Evolutionary conservation across 2,888 invertebrate species (phyloP).

Genomic region (Lasioglossum pauxillum): DNA sequence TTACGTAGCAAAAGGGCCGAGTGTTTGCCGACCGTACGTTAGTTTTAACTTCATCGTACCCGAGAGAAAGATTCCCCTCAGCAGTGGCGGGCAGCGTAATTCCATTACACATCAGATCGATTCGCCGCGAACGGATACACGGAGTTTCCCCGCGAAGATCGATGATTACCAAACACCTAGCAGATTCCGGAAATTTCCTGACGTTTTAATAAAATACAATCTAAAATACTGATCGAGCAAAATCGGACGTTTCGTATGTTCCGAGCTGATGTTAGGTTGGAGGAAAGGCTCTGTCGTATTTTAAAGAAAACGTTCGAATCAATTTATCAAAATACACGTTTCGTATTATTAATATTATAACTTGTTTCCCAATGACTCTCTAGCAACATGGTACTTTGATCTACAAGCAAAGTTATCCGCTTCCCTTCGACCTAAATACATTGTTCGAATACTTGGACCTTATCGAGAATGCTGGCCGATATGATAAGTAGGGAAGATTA

Average conservation of each 20-base stretch:
- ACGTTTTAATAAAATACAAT: background rate
- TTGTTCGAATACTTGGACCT: conserved; percentile 7
- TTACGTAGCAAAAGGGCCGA: background rate
- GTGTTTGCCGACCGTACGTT: background rate
- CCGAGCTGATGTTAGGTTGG: background rate
- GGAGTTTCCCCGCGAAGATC: background rate
- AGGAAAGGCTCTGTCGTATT: too few relatives aligned
- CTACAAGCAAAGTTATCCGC: too few relatives aligned
- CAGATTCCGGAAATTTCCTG: too few relatives aligned
- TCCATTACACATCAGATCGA: background rate
- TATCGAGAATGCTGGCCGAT: background rate
- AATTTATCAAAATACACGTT: too few relatives aligned
- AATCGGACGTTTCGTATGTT: background rate
- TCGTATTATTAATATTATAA: too few relatives aligned
- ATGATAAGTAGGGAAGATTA: conserved; percentile 30
- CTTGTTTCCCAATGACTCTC: too few relatives aligned
- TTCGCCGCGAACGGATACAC: background rate
- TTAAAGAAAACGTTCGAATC: too few relatives aligned
- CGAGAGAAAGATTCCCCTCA: background rate
- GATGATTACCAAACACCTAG: background rate
- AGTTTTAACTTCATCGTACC: background rate
- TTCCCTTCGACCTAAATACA: background rate
- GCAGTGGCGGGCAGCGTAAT: background rate
- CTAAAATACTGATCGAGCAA: background rate
- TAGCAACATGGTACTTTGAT: too few relatives aligned